phyloP scores from a whole-genome alignment of 2,113 vertebrate genomes.

The Tor tambroides region DNA sequence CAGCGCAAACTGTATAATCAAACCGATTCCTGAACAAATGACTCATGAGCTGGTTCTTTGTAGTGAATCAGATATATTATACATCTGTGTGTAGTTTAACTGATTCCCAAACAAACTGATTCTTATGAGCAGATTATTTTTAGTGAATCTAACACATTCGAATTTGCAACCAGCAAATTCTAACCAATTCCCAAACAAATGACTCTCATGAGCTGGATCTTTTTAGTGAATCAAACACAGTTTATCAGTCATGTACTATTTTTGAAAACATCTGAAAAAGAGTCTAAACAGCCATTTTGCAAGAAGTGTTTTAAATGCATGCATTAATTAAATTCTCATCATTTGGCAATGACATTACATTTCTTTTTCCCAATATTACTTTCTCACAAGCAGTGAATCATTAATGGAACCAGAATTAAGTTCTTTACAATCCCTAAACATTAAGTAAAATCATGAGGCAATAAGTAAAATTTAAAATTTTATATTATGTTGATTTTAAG shows the following conservation, averaged over 20 bases:
- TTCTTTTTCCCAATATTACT: neutral
- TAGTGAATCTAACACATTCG: neutral
- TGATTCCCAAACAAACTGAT: neutral
- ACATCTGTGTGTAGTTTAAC: too few relatives aligned
- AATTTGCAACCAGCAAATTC: neutral
- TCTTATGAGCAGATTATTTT: neutral
- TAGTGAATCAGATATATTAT: neutral
- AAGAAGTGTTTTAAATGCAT: neutral
- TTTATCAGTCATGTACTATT: neutral
- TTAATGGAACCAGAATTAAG: neutral
- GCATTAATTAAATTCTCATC: neutral
- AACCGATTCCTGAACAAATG: neutral
- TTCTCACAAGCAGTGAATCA: neutral
- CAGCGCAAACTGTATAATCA: neutral
- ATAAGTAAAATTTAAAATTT: neutral
- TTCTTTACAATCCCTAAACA: neutral
- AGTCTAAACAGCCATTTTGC: neutral
- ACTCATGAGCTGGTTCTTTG: neutral
- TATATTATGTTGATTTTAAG: neutral
- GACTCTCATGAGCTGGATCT: neutral
- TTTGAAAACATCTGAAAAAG: neutral
- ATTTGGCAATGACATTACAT: neutral
- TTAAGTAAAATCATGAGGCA: neutral
- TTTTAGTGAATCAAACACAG: neutral
- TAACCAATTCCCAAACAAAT: too few relatives aligned